Percentiles rank a stretch among this genome's conserved stretches.
phyloP scores from a whole-genome alignment of 2,888 invertebrate genomes.

The Drosophila neonasuta region DNA sequence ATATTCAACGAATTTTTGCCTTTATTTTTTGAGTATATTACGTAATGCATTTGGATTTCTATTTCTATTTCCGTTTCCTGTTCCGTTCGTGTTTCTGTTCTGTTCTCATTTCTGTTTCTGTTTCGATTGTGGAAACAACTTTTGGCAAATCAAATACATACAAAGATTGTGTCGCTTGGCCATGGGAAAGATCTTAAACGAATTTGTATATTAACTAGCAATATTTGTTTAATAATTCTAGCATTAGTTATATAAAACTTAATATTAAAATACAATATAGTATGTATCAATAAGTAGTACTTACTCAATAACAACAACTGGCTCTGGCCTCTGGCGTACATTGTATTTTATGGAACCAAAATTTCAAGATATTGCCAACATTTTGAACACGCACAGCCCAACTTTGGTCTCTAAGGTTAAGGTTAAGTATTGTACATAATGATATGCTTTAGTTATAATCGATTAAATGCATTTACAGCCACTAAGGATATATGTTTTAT shows the following conservation, averaged over 20 bases:
- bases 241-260: slow-evolving; percentile 36
- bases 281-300: slow-evolving; percentile 49
- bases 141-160: slow-evolving; percentile 24
- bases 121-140: slow-evolving; percentile 32
- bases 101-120: slow-evolving; percentile 4
- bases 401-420: slow-evolving; percentile 37
- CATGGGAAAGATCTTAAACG: slow-evolving; percentile 72
- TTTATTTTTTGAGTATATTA: slow-evolving; percentile 37
- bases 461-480: slow-evolving; percentile 12
- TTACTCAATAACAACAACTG: slow-evolving; percentile 30
- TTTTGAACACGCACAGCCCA: slow-evolving; percentile 23
- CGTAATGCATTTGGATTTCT: slow-evolving; percentile 38
- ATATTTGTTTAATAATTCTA: slow-evolving; percentile 74
- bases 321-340: slow-evolving; percentile 30
- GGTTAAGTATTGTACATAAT: slow-evolving; percentile 46
- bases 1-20: slow-evolving; percentile 37
- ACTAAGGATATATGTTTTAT: slow-evolving; percentile 29
- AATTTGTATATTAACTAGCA: slow-evolving; percentile 78
- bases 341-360: slow-evolving; percentile 53
- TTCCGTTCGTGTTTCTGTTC: neutral
- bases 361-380: slow-evolving; percentile 27
- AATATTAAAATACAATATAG: slow-evolving; percentile 13
- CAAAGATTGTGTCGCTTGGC: slow-evolving; percentile 57
- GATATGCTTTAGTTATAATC: slow-evolving; percentile 40
- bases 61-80: slow-evolving; percentile 6